These are phyloP conservation scores for Tympanuchus pallidicinctus DNA, from an alignment of 2,113 vertebrate species.

Conservation along the genomic window DNA sequence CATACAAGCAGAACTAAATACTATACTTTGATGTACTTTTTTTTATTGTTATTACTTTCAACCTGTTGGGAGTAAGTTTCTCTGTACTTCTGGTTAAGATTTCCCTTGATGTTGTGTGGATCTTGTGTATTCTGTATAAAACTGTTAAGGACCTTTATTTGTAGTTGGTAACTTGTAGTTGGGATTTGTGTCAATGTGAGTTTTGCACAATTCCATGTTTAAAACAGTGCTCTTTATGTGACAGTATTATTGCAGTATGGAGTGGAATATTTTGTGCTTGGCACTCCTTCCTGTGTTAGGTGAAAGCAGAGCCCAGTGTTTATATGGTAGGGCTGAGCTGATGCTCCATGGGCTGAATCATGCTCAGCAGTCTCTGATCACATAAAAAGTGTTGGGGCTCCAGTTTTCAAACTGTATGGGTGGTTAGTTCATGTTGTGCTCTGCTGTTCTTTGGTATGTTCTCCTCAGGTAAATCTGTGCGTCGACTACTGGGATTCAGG, in stretches of 20 bases:
- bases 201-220: neutral
- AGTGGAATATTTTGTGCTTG: neutral
- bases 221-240: neutral
- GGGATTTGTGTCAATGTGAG: neutral
- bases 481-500: neutral
- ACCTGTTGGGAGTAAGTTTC: constrained; percentile 41
- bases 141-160: neutral
- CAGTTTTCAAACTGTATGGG: neutral
- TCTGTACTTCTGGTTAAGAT: neutral
- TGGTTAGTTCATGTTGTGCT: neutral
- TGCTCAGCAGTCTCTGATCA: neutral
- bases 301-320: neutral
- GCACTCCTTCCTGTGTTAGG: neutral
- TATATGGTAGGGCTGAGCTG: neutral
- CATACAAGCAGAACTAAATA: constrained; percentile 74
- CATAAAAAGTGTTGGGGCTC: neutral
- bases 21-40: constrained; percentile 67
- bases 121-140: neutral
- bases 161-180: neutral
- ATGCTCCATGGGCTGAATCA: neutral
- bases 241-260: neutral
- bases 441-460: neutral
- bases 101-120: neutral
- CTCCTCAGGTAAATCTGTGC: neutral
- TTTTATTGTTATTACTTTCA: constrained; percentile 24